Evolutionary conservation across 2,113 vertebrate genomes (phyloP), one percentile per base, ranked within the genome.

Genomic region (Hippocampus comes): DNA sequence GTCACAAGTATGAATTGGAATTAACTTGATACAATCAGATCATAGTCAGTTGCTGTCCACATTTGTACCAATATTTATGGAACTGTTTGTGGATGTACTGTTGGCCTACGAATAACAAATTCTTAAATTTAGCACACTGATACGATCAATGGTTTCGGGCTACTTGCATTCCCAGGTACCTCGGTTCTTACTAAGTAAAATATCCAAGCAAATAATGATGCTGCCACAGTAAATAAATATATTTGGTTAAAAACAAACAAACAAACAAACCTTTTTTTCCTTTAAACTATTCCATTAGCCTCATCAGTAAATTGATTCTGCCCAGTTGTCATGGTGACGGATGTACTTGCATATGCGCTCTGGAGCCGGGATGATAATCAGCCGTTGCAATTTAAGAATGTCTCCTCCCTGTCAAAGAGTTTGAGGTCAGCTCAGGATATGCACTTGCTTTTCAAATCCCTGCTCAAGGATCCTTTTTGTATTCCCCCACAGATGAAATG

Each of bases 261-360:
- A 48, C 9, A 15, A 3, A 48, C 14, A 17, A 15, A 48, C 4
- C 46, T 14, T 14, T 14, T 30, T 15, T 53, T 27, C 60, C 34
- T 11, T 64, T 42, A n/a, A 43, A 42, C 41, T 23, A 48, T 27
- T 18, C 14, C 64, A 17, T 66, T 3, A 48, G 14, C 65, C 18
- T 67, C 23, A 49, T 49, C 23, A 67, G 65, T 46, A 67, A 42
- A 66, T 66, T 5, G n/a, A 46, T 23, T 67, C 25, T 67, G 43
- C 15, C 46, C 64, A 67, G 65, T 67, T 67, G 65, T 67, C 65
- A 67, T 67, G 65, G 43, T 18, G 65, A 67, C 21, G 15, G 61
- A 67, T 67, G n/a, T 49, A 43, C 25, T 67, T 48, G 25, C 65
- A 49, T 49, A 49, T 30, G 65, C 14, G 6, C 64, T 27, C 64